Evolutionary conservation across 2,113 vertebrate genomes (phyloP), one percentile per base, ranked within the genome.

Genomic region (Noctilio leporinus): DNA sequence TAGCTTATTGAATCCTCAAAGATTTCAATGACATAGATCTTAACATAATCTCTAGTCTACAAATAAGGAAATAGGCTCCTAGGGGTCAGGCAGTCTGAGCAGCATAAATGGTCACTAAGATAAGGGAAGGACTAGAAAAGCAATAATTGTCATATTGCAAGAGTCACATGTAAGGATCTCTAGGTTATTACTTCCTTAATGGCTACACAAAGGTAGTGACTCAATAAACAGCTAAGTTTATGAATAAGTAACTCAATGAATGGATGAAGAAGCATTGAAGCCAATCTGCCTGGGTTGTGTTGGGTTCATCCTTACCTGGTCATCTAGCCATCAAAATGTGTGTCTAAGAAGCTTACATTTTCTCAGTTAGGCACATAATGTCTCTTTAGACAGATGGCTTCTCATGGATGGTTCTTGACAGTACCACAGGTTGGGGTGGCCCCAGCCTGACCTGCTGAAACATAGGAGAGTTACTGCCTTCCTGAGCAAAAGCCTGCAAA

Each of bases 261-360:
- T 73, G 43, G 20, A 59, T 90, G 47, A 94, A 86, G 73, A 87
- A 65, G 40, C 75, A 53, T 43, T 14, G 43, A 69, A 93, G n/a
- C 26, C 83, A 86, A 88, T 15, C 17, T 84, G 45, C 40, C 72
- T 86, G 30, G 45, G 77, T 89, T 89, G 82, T 88, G 92, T 6
- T 38, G 86, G 47, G 38, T 64, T 70, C 75, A 75, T 35, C 53
- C 86, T 96, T 64, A 89, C 91, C 64, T 64, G 45, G 64, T 89
- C 95, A 84, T 87, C 35, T 93, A 91, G 75, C 45, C 86, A 89
- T 76, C 78, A 86, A 83, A 90, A 75, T 51, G 28, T 85, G n/a
- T 51, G 33, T 84, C 55, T 86, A 40, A 95, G 96, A 75, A 49
- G 76, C 59, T 87, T 88, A 64, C 19, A 51, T 93, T 64, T 94